Evolutionary conservation across 1,140 invertebrate species (phyloP), one percentile per base, ranked within the genome.

Genomic region (Samia ricini): DNA sequence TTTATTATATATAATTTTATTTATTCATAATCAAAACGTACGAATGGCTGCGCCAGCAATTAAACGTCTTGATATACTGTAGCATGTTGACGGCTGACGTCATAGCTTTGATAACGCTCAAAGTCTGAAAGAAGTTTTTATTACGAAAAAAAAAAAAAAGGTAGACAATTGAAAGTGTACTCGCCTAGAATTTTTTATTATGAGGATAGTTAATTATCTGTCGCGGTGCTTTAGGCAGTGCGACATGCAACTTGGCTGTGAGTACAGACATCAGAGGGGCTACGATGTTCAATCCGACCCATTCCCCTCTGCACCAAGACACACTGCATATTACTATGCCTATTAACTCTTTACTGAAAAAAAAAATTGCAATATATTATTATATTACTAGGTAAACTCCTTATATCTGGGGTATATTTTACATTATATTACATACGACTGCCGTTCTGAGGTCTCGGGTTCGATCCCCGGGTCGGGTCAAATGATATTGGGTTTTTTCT

Each of bases 261-360:
- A 91, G 79, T 59, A 87, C 79, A 0, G 91, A 81, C 12, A 70
- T 60, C 26, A 93, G 76, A 61, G 88, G 91, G 15, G 91, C 92
- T 23, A 82, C 89, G 62, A 94, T 86, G 12, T 93, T 93, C 67
- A 93, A 92, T 66, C 93, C 92, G 67, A 93, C 91, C 91, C 92
- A 92, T 81, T 94, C 93, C 8, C 91, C 91, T 15, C 90, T 88
- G 85, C 92, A 93, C 92, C 92, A 93, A 59, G 90, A 91, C 67
- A 93, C 81, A 65, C 92, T 86, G 56, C 91, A 92, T 36, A 94
- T 85, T 64, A 94, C 91, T 61, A 92, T 85, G 26, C 93, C 93
- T 50, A 92, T 71, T 42, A 90, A 68, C 55, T 72, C 73, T 36
- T 74, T 76, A 0, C 83, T 85, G 69, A 4, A 50, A 48, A 57